Percentiles rank a stretch among this genome's conserved stretches.
Conservation (phyloP, 2,888 invertebrate species). For the Drosophila setosimentum region DNA sequence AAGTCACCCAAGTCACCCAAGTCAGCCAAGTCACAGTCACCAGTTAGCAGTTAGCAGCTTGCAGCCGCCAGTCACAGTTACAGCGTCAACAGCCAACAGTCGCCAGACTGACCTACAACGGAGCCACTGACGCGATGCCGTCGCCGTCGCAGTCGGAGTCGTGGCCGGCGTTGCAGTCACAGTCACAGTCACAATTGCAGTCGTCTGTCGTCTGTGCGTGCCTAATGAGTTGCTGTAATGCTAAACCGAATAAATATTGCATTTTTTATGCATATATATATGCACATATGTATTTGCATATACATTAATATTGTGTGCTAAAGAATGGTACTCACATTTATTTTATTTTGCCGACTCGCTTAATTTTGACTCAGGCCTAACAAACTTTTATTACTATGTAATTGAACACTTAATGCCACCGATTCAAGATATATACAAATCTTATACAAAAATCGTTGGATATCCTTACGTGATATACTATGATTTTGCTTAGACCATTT, state of each 20-base stretch:
- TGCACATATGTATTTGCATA: conserved; percentile 33
- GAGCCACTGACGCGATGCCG: conserved; percentile 8
- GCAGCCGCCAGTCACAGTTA: conserved; percentile 5
- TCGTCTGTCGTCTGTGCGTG: conserved; percentile 68
- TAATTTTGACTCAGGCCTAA: background rate
- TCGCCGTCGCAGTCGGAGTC: background rate
- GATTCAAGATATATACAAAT: background rate
- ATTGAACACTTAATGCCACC: background rate
- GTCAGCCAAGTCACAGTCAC: background rate
- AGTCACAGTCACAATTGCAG: conserved; percentile 30
- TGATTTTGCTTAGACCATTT: background rate
- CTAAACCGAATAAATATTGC: conserved; percentile 57
- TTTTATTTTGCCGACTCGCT: background rate
- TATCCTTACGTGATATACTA: background rate
- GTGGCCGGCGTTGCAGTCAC: conserved; percentile 19
- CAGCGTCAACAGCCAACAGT: conserved; percentile 15
- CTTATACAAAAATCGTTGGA: background rate
- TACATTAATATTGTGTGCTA: conserved; percentile 50
- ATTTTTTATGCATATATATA: conserved; percentile 12
- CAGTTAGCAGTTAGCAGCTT: background rate
- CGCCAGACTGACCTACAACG: conserved; percentile 21
- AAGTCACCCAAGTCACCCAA: background rate
- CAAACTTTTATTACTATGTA: background rate
- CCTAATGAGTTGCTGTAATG: conserved; percentile 76
- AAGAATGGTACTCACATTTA: too few relatives aligned